Evolutionary conservation across 2,797 vertebrate genomes (phyloP), one percentile per base, ranked within the genome.

Genomic region (Luscinia luscinia): DNA sequence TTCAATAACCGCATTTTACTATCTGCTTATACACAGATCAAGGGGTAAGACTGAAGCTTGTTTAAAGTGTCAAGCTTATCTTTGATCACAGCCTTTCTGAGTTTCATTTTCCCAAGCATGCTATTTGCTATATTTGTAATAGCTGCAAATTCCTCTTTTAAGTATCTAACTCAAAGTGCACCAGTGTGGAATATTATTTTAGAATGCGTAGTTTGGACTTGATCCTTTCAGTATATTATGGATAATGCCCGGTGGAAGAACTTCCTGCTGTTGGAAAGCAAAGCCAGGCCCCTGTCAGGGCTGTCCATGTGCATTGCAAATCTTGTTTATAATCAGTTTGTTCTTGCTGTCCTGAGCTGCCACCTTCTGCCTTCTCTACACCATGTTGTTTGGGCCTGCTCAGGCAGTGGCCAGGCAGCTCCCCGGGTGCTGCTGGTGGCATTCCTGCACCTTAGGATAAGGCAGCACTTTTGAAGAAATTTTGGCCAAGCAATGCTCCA

Each of bases 361-460:
- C 58, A 34, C 66, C 46, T 87, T 69, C 57, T 6, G 7, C 84
- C 76, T 85, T 59, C 79, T 36, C 82, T 45, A 68, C 16, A 12
- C 8, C 43, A 34, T 3, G 15, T 41, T 69, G 24, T 19, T 48
- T 3, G 6, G 14, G 69, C 74, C 59, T 55, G 49, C 46, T 34
- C 46, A 22, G 76, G 70, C 54, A 75, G 55, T 16, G 41, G 27
- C 57, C 28, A 10, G 1, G 0, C 45, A 36, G 46, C 54, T 67
- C 34, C 52, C 13, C 26, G 0, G 0, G 11, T 64, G n/a, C 10
- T n/a, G 48, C 2, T 40, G 30, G 2, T 43, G 30, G 2, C 0
- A 2, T 28, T 85, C 51, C 73, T 81, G 74, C 40, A 36, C 22
- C 62, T 78, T 27, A 10, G 63, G 38, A 26, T 15, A 54, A 87